Percentiles rank a stretch among this genome's conserved stretches.
phyloP scores from a whole-genome alignment of 2,888 invertebrate species.

The Galerucella nymphaeae region DNA sequence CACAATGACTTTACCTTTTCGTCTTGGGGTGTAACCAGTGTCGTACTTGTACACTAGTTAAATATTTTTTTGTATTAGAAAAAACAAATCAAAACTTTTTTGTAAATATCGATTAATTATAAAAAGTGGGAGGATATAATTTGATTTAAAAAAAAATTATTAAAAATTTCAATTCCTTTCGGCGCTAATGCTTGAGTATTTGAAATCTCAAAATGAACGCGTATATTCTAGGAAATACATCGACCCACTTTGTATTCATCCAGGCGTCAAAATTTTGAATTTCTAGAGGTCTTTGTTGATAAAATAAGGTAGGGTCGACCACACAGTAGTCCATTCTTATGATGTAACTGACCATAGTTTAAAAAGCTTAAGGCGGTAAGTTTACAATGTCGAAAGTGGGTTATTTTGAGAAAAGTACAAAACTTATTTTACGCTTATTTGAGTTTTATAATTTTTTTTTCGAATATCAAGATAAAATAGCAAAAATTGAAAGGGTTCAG shows the following conservation, averaged over 20 bases:
- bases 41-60: background rate
- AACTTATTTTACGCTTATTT: constrained; percentile 22
- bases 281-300: constrained; percentile 46
- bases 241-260: constrained; percentile 43
- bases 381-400: constrained; percentile 8
- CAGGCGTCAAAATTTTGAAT: constrained; percentile 40
- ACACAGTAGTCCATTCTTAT: constrained; percentile 51
- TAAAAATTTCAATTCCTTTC: background rate
- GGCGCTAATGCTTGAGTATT: background rate
- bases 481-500: too few relatives aligned
- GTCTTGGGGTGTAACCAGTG: constrained; percentile 7
- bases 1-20: constrained; percentile 35
- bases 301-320: constrained; percentile 51
- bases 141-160: too few relatives aligned
- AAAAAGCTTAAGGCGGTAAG: constrained; percentile 30
- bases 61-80: background rate
- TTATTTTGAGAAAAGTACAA: constrained; percentile 5
- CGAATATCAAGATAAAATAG: too few relatives aligned
- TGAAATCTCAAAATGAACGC: constrained; percentile 28
- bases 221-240: constrained; percentile 35
- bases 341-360: constrained; percentile 49
- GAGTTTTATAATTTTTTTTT: background rate
- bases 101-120: too few relatives aligned
- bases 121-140: too few relatives aligned
- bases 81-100: too few relatives aligned